These are phyloP conservation scores for Nesospiza acunhae DNA, from an alignment of 2,113 vertebrate species.

Conservation along the genomic window DNA sequence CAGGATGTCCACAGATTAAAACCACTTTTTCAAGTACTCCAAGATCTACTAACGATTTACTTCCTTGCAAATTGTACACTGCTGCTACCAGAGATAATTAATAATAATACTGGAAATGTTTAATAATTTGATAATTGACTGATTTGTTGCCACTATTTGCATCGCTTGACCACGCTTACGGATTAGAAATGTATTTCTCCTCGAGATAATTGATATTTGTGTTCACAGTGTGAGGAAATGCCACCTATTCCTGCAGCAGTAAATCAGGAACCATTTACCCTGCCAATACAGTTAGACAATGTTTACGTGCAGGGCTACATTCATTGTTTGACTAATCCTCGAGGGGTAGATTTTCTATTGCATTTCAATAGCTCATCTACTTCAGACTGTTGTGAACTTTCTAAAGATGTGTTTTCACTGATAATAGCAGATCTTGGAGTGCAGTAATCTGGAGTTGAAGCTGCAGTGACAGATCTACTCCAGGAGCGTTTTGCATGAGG, in stretches of 20 bases:
- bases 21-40: background rate
- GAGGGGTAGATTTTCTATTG: conserved; percentile 72
- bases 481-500: conserved; percentile 63
- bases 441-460: conserved; percentile 72
- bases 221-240: conserved; percentile 55
- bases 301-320: conserved; percentile 70
- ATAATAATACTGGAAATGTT: conserved; percentile 14
- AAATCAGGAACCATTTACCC: conserved; percentile 71
- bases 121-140: conserved; percentile 40
- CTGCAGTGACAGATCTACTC: conserved; percentile 78
- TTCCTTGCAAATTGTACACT: background rate
- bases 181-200: conserved; percentile 45
- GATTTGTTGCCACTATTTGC: conserved; percentile 55
- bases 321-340: conserved; percentile 70
- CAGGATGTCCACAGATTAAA: background rate
- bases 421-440: conserved; percentile 69
- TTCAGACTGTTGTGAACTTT: conserved; percentile 76
- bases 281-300: conserved; percentile 69
- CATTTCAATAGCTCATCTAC: conserved; percentile 75
- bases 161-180: conserved; percentile 43
- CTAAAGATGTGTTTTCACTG: conserved; percentile 73
- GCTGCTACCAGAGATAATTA: background rate
- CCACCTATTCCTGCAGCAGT: conserved; percentile 62
- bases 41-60: background rate
- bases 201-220: conserved; percentile 70